These are phyloP conservation scores for Chionis minor DNA, from an alignment of 2,113 vertebrate genomes.

Conservation along the genomic window DNA sequence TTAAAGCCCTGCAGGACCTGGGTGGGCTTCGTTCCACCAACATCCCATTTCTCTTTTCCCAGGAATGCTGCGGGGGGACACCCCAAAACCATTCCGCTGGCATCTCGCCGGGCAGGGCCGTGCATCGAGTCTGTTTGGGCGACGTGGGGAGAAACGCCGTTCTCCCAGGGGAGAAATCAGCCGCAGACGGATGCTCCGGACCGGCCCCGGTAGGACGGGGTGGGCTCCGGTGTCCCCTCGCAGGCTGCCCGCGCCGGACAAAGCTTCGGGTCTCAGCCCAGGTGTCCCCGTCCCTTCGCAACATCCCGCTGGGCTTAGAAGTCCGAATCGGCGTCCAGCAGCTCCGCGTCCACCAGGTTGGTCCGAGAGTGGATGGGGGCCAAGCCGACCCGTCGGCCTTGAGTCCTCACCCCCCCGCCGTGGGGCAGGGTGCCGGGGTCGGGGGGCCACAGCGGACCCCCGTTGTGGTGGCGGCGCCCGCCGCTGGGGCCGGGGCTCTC, in stretches of 20 bases:
- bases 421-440: not conserved
- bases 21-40: not conserved
- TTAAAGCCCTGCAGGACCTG: not conserved
- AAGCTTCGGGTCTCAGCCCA: fast-evolving
- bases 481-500: not conserved
- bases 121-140: fast-evolving
- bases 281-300: fast-evolving
- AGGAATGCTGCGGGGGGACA: fast-evolving
- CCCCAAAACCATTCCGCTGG: not conserved
- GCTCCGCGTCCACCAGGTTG: slow-evolving; percentile 90
- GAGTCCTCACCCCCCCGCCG: slow-evolving; percentile 64
- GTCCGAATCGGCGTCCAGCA: slow-evolving; percentile 90
- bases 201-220: fast-evolving
- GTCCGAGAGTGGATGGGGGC: slow-evolving; percentile 90
- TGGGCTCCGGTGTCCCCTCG: fast-evolving
- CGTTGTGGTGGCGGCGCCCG: slow-evolving; percentile 37
- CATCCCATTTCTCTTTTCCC: not conserved
- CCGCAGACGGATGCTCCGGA: fast-evolving
- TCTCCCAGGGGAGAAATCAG: fast-evolving
- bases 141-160: fast-evolving
- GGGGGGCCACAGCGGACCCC: not conserved
- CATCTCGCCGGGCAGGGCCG: fast-evolving
- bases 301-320: slow-evolving; percentile 65
- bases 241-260: not conserved
- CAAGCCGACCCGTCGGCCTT: slow-evolving; percentile 68